Evolutionary conservation across 23 tunicate genomes (phyloP).

Genomic region (Oikopleura albicans): DNA sequence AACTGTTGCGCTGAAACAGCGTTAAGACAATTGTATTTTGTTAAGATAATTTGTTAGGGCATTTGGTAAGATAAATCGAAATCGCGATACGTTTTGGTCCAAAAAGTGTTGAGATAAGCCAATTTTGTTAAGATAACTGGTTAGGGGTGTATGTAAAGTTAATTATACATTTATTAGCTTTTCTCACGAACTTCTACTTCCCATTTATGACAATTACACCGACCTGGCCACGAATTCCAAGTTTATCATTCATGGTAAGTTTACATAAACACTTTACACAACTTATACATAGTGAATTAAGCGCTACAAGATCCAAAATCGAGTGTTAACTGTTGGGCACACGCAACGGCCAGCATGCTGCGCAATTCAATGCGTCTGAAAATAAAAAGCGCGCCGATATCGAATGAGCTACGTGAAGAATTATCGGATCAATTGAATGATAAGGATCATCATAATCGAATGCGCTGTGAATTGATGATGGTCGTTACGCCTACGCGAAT

Average conservation of each 20-base stretch:
- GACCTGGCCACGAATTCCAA: not conserved
- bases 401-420: not conserved
- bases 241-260: not conserved
- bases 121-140: too few relatives aligned
- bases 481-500: not conserved
- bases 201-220: not conserved
- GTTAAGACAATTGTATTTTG: too few relatives aligned
- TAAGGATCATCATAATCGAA: not conserved
- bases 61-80: too few relatives aligned
- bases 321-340: conserved; percentile 3
- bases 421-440: not conserved
- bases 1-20: too few relatives aligned
- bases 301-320: not conserved
- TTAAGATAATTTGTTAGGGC: too few relatives aligned
- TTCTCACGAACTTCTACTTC: not conserved
- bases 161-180: too few relatives aligned
- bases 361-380: not conserved
- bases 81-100: too few relatives aligned
- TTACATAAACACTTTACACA: not conserved
- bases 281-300: not conserved
- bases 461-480: conserved; percentile 13
- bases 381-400: not conserved
- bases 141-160: too few relatives aligned
- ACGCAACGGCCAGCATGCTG: not conserved
- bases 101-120: too few relatives aligned